phyloP scores from a whole-genome alignment of 2,888 invertebrate genomes.

The Drosophila macrospina region DNA sequence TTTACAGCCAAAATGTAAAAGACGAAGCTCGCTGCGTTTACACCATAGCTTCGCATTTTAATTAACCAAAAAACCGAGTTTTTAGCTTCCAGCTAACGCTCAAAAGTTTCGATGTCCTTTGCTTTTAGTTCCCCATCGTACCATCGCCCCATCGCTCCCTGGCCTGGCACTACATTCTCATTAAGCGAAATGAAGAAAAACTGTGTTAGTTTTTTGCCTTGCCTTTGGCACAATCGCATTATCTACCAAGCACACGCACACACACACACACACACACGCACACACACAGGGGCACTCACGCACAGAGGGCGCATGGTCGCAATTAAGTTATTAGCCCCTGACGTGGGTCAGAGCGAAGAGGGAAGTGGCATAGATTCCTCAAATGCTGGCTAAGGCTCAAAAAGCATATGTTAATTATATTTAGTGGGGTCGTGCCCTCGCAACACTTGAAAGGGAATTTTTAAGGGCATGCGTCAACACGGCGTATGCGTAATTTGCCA shows the following conservation, averaged over 20 bases:
- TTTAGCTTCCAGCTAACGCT: constrained; percentile 33
- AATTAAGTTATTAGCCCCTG: constrained; percentile 74
- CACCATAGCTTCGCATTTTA: constrained; percentile 52
- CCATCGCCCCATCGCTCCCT: too few relatives aligned
- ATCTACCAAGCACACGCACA: constrained; percentile 16
- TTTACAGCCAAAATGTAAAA: constrained; percentile 21
- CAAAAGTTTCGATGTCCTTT: constrained; percentile 49
- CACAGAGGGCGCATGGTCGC: constrained; percentile 74
- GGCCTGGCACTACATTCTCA: constrained; percentile 68
- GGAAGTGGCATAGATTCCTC: constrained; percentile 40
- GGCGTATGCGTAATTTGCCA: constrained; percentile 55
- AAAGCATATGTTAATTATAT: constrained; percentile 77
- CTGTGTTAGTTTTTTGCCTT: constrained; percentile 48
- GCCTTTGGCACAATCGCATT: constrained; percentile 46
- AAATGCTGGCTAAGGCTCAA: constrained; percentile 51
- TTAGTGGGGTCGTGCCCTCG: constrained; percentile 24
- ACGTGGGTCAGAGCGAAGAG: neutral
- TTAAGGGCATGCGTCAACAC: constrained; percentile 33
- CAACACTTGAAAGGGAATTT: constrained; percentile 72
- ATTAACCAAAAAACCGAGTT: constrained; percentile 53
- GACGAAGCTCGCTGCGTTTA: constrained; percentile 13
- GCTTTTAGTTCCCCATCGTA: constrained; percentile 42
- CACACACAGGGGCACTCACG: constrained; percentile 45
- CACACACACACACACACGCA: constrained; percentile 41
- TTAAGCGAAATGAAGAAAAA: constrained; percentile 74